Base-by-base conservation (phyloP, 2,113 vertebrate species). In the Hypanus sabinus region DNA sequence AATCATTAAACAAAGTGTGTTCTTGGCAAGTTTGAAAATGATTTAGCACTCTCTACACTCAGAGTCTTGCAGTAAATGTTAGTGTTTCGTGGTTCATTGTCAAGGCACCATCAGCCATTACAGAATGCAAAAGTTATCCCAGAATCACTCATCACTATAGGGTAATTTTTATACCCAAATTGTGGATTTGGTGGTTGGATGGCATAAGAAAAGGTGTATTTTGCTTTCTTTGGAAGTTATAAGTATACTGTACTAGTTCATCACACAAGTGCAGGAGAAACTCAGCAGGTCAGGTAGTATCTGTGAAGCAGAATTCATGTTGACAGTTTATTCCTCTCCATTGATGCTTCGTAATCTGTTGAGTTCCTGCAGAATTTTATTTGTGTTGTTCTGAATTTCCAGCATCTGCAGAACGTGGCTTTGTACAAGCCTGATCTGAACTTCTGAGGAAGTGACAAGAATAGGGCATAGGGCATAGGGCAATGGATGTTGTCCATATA, bases 151-250 rank as follows among this genome's bases (percentile, higher is more conserved):
- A 95, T 94, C 94, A 96, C 97, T 95, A 96, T 96, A 6, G 95
- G 96, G 94, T 96, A 94, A 0, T 38, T 96, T 73, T 94, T 96
- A 94, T 97, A 96, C 94, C 94, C 97, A 9, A 97, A 97, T 96
- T 97, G 94, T 94, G 96, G 96, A 95, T 95, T 96, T 94, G 96
- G 95, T 73, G 95, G 95, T 94, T 97, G 97, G 95, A 96, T 96
- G 5, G 93, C 96, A 71, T 95, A 98, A 95, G 96, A 96, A 98
- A 94, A 96, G 97, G 96, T 99, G 98, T 95, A 97, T 98, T 94
- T 95, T 98, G 94, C 96, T 98, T 94, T 97, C 97, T 94, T 96
- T 98, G 94, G 98, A 99, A 96, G 98, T 98, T 91, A 96, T 97
- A 71, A 98, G 98, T 88, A 99, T 99, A 95, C 98, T 98, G 0